phyloP scores from a whole-genome alignment of 2,113 vertebrate genomes.

The Oreotrochilus melanogaster region DNA sequence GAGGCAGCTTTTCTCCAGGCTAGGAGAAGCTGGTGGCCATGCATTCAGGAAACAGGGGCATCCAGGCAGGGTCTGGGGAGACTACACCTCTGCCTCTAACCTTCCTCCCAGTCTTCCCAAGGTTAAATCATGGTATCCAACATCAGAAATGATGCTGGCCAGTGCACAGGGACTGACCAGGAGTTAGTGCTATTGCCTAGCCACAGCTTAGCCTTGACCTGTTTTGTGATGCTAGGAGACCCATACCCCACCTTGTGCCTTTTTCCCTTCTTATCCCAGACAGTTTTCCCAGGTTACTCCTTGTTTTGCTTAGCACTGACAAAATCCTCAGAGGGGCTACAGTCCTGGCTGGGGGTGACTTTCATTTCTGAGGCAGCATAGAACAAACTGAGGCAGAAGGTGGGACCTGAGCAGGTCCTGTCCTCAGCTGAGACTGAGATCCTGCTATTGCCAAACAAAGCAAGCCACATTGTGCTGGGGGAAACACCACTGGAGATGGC shows the following conservation, averaged over 20 bases:
- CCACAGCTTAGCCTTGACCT: background rate
- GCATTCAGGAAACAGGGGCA: background rate
- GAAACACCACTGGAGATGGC: background rate
- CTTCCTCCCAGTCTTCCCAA: background rate
- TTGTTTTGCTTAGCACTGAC: background rate
- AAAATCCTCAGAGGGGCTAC: background rate
- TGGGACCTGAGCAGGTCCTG: background rate
- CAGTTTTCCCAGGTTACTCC: background rate
- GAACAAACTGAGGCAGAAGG: background rate
- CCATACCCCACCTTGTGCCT: rapidly evolving
- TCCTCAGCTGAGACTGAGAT: background rate
- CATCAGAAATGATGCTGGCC: background rate
- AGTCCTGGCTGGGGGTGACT: rapidly evolving
- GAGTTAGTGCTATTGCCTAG: background rate
- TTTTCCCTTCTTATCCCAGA: background rate
- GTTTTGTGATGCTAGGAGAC: background rate
- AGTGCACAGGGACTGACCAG: background rate
- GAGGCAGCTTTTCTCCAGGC: background rate
- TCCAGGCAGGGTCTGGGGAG: background rate
- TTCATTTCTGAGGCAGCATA: rapidly evolving
- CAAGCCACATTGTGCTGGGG: background rate
- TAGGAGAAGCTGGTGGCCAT: background rate
- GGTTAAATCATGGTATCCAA: background rate
- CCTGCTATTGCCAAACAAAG: background rate
- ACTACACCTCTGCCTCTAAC: background rate